These are phyloP conservation scores for Dryoscopus gambensis DNA, from an alignment of 2,113 vertebrate species.

Conservation along the genomic window DNA sequence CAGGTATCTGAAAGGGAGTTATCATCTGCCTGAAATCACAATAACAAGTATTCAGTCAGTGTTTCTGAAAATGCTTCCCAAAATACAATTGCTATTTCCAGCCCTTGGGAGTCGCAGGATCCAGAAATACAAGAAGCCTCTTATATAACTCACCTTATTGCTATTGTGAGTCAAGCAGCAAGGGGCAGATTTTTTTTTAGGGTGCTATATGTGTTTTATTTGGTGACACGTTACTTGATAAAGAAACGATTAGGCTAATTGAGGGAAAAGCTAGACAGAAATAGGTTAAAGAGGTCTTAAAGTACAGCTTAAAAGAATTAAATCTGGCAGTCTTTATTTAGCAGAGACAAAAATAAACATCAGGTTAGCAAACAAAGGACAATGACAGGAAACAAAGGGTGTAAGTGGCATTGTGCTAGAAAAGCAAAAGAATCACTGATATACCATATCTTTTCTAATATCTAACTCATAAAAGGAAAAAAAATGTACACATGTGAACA, in stretches of 20 bases:
- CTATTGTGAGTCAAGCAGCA: neutral
- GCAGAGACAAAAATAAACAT: conserved; percentile 51
- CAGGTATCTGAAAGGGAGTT: neutral
- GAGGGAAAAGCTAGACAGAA: conserved; percentile 58
- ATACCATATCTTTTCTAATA: neutral
- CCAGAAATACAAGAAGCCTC: conserved; percentile 17
- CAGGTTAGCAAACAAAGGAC: conserved; percentile 32
- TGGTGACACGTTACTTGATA: conserved; percentile 24
- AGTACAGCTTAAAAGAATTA: conserved; percentile 51
- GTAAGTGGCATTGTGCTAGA: neutral
- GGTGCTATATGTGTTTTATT: conserved; percentile 18
- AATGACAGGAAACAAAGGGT: conserved; percentile 36
- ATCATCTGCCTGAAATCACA: neutral
- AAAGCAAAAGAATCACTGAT: neutral
- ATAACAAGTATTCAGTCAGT: neutral
- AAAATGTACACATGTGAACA: neutral
- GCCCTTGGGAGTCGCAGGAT: neutral
- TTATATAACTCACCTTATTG: conserved; percentile 29
- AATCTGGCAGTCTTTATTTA: conserved; percentile 51
- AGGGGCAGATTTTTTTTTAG: neutral
- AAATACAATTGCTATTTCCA: conserved; percentile 48
- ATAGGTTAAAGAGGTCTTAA: conserved; percentile 60
- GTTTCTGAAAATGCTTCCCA: conserved; percentile 42
- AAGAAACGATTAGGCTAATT: conserved; percentile 62
- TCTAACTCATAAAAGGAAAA: neutral